phyloP scores from a whole-genome alignment of 2,888 invertebrate species.

The Brachylomia viminalis region DNA sequence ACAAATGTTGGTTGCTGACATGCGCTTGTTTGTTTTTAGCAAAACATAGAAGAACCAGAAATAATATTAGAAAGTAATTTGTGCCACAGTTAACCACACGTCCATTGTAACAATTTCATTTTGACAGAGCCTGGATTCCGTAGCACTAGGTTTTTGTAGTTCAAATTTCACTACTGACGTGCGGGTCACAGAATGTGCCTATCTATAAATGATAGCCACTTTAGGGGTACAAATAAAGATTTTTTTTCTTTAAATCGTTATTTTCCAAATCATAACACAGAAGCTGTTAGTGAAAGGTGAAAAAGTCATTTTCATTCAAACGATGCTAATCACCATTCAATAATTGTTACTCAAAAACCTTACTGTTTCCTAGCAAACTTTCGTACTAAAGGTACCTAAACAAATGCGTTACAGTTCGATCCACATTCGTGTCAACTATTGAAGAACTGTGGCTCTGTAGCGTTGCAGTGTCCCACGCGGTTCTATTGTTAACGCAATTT shows the following conservation, averaged over 20 bases:
- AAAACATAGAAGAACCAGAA: not conserved
- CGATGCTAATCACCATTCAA: slow-evolving; percentile 7
- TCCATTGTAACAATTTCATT: not conserved
- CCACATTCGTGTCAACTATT: slow-evolving; percentile 9
- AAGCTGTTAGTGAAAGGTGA: not conserved
- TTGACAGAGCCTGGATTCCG: not conserved
- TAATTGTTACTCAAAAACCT: not conserved
- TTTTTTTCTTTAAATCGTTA: not conserved
- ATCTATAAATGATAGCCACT: not conserved
- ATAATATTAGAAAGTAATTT: not conserved
- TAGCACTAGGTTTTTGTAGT: not conserved
- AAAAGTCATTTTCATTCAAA: not conserved
- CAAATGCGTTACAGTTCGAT: slow-evolving; percentile 26
- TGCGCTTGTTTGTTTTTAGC: slow-evolving; percentile 41
- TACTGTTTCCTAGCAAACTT: not conserved
- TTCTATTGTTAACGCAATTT: slow-evolving; percentile 39
- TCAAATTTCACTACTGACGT: not conserved
- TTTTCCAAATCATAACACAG: not conserved
- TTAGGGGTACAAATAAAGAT: not conserved
- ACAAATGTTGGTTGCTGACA: slow-evolving; percentile 58
- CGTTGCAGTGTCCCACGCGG: not conserved
- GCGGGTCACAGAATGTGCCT: no score
- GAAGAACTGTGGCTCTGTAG: not conserved
- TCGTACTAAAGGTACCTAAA: not conserved
- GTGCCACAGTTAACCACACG: not conserved